phyloP scores from a whole-genome alignment of 2,113 vertebrate species.

The Kryptolebias marmoratus region DNA sequence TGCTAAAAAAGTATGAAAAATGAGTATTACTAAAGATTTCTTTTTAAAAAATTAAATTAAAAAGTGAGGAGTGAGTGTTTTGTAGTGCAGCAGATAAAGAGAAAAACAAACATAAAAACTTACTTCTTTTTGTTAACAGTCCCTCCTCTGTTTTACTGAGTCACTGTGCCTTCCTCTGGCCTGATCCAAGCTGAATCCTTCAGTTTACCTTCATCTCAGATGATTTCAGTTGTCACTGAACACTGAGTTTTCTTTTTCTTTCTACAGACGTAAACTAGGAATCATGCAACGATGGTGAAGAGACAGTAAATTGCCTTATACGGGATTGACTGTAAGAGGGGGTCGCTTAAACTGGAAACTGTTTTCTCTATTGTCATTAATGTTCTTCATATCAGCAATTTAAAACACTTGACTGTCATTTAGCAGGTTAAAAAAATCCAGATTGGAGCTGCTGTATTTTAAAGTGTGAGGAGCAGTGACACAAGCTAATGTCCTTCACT shows the following conservation, averaged over 20 bases:
- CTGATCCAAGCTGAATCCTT: constrained; percentile 59
- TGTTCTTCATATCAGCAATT: constrained; percentile 41
- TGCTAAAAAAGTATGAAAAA: constrained; percentile 8
- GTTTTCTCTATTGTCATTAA: constrained; percentile 39
- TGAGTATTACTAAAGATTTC: constrained; percentile 10
- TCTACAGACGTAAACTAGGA: constrained; percentile 52
- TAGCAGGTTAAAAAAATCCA: constrained; percentile 30
- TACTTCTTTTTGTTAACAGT: constrained; percentile 50
- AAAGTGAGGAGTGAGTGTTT: constrained; percentile 39
- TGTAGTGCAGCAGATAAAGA: constrained; percentile 59
- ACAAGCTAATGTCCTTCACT: constrained; percentile 36
- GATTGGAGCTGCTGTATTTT: constrained; percentile 10
- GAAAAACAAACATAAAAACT: constrained; percentile 59
- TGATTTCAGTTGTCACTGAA: constrained; percentile 79
- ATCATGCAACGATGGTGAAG: constrained; percentile 60
- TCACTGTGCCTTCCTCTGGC: constrained; percentile 51
- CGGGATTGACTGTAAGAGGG: background rate
- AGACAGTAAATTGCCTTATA: constrained; percentile 34
- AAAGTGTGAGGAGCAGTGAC: background rate
- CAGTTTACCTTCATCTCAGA: constrained; percentile 68
- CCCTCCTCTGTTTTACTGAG: constrained; percentile 16
- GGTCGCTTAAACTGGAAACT: constrained; percentile 30
- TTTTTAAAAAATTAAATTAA: background rate
- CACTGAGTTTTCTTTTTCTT: constrained; percentile 64
- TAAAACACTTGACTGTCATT: constrained; percentile 37